phyloP scores from a whole-genome alignment of 2,888 invertebrate species.

The Caenorhabditis sp. region DNA sequence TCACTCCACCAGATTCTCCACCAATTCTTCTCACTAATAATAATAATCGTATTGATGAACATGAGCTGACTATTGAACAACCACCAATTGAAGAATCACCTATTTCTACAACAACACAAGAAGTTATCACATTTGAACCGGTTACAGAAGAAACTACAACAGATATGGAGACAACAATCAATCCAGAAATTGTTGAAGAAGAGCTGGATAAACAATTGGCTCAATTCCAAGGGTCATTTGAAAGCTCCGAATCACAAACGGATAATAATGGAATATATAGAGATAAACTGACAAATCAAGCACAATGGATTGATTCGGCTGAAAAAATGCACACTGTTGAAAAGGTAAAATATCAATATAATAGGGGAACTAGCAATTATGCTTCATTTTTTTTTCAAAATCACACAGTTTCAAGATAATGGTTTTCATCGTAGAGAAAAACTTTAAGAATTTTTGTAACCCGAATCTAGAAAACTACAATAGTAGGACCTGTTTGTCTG shows the following conservation, averaged over 20 bases:
- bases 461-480: not conserved
- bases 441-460: too few species aligned
- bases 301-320: conserved; percentile 32
- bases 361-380: too few species aligned
- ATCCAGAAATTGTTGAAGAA: conserved; percentile 24
- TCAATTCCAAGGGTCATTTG: conserved; percentile 32
- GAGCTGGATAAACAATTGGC: conserved; percentile 31
- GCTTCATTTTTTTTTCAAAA: too few species aligned
- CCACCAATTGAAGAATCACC: conserved; percentile 4
- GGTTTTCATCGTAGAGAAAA: too few species aligned
- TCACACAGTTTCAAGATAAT: too few species aligned
- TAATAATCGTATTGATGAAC: conserved; percentile 11
- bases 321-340: conserved; percentile 32
- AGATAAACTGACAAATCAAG: conserved; percentile 13
- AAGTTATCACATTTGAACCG: conserved; percentile 15
- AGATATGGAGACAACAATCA: not conserved
- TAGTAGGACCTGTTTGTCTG: too few species aligned
- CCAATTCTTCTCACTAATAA: conserved; percentile 22
- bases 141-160: not conserved
- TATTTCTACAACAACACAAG: not conserved
- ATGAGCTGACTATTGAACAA: conserved; percentile 26
- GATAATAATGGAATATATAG: conserved; percentile 39
- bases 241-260: conserved; percentile 13
- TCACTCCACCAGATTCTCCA: conserved; percentile 24
- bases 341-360: not conserved